Conservation (phyloP, 2,113 vertebrate species). For the Takifugu bimaculatus region DNA sequence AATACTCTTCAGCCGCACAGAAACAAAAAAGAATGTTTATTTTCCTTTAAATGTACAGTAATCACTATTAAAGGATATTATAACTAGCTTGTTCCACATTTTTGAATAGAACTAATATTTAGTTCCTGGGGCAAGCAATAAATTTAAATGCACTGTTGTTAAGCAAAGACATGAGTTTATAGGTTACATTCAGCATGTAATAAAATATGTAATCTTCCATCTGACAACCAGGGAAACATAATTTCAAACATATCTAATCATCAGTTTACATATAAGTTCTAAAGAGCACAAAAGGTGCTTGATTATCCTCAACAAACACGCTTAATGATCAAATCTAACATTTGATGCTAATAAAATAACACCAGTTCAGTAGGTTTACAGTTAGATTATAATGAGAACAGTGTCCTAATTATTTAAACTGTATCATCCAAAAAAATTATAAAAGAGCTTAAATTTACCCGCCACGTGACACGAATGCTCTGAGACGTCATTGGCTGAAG, state of each 20-base stretch:
- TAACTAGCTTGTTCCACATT: too few species aligned
- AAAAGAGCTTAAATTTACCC: slow-evolving; percentile 72
- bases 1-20: background rate
- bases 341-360: too few species aligned
- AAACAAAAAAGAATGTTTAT: background rate
- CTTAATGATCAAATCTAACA: too few species aligned
- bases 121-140: background rate
- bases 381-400: too few species aligned
- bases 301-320: too few species aligned
- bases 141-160: background rate
- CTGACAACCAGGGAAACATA: too few species aligned
- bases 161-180: background rate
- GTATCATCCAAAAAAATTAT: too few species aligned
- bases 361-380: too few species aligned
- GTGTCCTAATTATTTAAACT: too few species aligned
- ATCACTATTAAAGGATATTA: background rate
- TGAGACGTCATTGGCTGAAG: slow-evolving; percentile 93
- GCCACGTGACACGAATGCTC: slow-evolving; percentile 98
- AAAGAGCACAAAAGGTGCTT: too few species aligned
- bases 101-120: background rate
- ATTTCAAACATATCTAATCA: too few species aligned
- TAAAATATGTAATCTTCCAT: background rate
- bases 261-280: too few species aligned
- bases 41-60: background rate
- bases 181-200: background rate